Percentiles rank a stretch among this genome's conserved stretches.
phyloP scores from a whole-genome alignment of 2,888 invertebrate species.

The Adineta ricciae region DNA sequence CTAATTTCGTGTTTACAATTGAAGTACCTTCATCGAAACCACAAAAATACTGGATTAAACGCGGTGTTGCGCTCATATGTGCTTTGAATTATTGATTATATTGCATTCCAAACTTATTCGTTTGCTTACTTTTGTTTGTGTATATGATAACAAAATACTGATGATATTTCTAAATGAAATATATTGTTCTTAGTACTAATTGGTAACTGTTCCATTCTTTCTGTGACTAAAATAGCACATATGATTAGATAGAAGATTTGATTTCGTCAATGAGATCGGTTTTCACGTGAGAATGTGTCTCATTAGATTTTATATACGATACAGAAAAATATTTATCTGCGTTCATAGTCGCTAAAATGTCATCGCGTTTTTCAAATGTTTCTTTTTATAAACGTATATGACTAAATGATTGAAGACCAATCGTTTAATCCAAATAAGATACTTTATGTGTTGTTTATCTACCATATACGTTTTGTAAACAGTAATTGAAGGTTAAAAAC shows the following conservation, averaged over 20 bases:
- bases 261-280: no score
- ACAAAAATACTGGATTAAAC: constrained; percentile 50
- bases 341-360: no score
- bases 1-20: constrained; percentile 50
- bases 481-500: neutral
- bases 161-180: neutral
- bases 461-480: neutral
- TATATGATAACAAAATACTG: neutral
- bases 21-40: constrained; percentile 46
- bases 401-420: no score
- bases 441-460: neutral
- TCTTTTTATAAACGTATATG: no score
- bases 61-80: constrained; percentile 50
- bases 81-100: constrained; percentile 47
- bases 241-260: no score
- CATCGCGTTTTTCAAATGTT: no score
- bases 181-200: neutral
- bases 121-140: neutral
- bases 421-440: neutral
- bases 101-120: neutral
- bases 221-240: no score
- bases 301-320: no score
- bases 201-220: no score
- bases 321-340: no score
- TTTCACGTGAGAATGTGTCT: no score